These are phyloP conservation scores for Sphaeramia orbicularis DNA, from an alignment of 2,797 vertebrate genomes.

Conservation along the genomic window DNA sequence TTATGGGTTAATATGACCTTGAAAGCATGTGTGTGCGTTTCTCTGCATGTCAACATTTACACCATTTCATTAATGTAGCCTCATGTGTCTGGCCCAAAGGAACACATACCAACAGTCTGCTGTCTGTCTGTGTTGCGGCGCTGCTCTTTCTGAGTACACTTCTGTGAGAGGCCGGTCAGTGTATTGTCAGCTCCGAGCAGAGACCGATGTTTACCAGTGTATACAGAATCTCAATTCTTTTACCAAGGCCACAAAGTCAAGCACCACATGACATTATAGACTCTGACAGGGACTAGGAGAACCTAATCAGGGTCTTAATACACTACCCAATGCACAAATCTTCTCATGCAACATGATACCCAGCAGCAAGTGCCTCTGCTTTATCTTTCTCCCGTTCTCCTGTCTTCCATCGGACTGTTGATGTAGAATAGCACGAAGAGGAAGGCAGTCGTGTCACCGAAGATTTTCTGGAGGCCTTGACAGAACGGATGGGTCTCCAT, in stretches of 20 bases:
- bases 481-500: constrained; percentile 87
- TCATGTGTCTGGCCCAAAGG: background rate
- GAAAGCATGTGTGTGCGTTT: background rate
- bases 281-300: constrained; percentile 73
- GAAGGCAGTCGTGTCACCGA: constrained; percentile 78
- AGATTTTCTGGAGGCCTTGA: constrained; percentile 86
- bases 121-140: background rate
- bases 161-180: constrained; percentile 27
- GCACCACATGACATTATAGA: constrained; percentile 67
- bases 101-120: no score
- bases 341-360: constrained; percentile 67
- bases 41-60: background rate
- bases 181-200: constrained; percentile 9
- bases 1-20: no score
- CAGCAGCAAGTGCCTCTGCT: constrained; percentile 46
- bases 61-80: no score
- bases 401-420: constrained; percentile 53
- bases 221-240: constrained; percentile 24
- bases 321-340: constrained; percentile 75
- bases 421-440: constrained; percentile 62
- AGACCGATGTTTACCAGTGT: constrained; percentile 38
- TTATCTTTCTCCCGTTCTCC: constrained; percentile 41
- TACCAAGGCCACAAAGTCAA: constrained; percentile 59
- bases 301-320: constrained; percentile 82
- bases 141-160: constrained; percentile 6